Conservation (phyloP, 2,113 vertebrate genomes). For the Macrotus californicus region DNA sequence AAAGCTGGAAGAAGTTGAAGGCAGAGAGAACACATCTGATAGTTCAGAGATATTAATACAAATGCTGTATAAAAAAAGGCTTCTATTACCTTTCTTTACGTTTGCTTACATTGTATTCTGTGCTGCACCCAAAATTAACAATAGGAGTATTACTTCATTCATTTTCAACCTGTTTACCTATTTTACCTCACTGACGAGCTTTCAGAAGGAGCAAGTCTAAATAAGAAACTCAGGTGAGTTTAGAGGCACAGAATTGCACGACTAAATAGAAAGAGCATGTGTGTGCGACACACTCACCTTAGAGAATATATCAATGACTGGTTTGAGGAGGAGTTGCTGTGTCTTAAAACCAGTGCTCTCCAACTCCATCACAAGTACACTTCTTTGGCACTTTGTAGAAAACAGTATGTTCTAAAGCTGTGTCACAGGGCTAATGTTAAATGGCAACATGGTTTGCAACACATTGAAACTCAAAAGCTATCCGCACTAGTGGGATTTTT, state of each 20-base stretch:
- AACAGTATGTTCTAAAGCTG: conserved; percentile 45
- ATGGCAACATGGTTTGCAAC: conserved; percentile 50
- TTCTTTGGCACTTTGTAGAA: conserved; percentile 62
- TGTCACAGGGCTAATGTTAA: conserved; percentile 36
- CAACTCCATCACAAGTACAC: conserved; percentile 63
- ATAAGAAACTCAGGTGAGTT: neutral
- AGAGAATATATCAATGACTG: conserved; percentile 58
- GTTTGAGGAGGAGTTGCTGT: conserved; percentile 48
- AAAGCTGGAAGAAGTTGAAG: neutral
- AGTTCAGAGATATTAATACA: neutral
- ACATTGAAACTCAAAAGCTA: conserved; percentile 44
- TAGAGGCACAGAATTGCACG: neutral
- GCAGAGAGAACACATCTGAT: neutral
- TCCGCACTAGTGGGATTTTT: conserved; percentile 7
- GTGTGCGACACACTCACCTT: conserved; percentile 31
- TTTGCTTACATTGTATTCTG: neutral
- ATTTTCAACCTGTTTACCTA: neutral
- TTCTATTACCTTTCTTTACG: neutral
- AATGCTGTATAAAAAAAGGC: neutral
- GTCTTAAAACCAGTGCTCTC: conserved; percentile 66
- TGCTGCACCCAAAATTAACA: neutral
- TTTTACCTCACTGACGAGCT: neutral
- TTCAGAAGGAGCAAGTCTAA: neutral
- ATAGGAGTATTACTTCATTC: neutral
- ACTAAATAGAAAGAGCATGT: conserved; percentile 52